phyloP scores from a whole-genome alignment of 2,797 vertebrate genomes.

The Poecilia wingei region DNA sequence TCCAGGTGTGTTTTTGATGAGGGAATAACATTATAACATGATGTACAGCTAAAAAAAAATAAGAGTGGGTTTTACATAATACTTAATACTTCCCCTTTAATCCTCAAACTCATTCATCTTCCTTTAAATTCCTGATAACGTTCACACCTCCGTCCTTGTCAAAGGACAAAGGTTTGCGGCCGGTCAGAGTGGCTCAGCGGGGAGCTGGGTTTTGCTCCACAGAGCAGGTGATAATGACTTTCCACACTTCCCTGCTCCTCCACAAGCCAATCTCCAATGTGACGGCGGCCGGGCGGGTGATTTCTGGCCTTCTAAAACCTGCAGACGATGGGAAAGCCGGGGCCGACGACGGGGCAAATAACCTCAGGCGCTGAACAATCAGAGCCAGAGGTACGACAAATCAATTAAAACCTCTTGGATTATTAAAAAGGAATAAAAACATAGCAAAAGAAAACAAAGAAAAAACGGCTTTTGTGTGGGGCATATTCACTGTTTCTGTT shows the following conservation, averaged over 20 bases:
- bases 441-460: conserved; percentile 14
- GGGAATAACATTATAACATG: too few relatives aligned
- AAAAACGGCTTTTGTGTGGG: conserved; percentile 44
- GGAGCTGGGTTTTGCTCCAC: conserved; percentile 56
- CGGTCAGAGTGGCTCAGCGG: conserved; percentile 41
- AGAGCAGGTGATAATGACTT: conserved; percentile 65
- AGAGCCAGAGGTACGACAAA: conserved; percentile 7
- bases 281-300: conserved; percentile 65
- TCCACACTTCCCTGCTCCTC: conserved; percentile 17
- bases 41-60: too few relatives aligned
- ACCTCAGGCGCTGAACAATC: neutral
- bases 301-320: conserved; percentile 51
- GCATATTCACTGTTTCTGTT: conserved; percentile 43
- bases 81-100: neutral
- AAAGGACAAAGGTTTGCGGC: conserved; percentile 10
- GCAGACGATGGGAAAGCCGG: conserved; percentile 19
- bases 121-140: neutral
- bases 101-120: neutral
- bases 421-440: conserved; percentile 1
- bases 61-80: too few relatives aligned
- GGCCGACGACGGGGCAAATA: neutral
- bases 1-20: too few relatives aligned
- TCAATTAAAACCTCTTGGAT: conserved; percentile 21
- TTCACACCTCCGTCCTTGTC: conserved; percentile 22
- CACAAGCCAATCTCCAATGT: conserved; percentile 37